Evolutionary conservation across 2,797 vertebrate species (phyloP), one percentile per base, ranked within the genome.

Genomic region (Enteromius fasciolatus): DNA sequence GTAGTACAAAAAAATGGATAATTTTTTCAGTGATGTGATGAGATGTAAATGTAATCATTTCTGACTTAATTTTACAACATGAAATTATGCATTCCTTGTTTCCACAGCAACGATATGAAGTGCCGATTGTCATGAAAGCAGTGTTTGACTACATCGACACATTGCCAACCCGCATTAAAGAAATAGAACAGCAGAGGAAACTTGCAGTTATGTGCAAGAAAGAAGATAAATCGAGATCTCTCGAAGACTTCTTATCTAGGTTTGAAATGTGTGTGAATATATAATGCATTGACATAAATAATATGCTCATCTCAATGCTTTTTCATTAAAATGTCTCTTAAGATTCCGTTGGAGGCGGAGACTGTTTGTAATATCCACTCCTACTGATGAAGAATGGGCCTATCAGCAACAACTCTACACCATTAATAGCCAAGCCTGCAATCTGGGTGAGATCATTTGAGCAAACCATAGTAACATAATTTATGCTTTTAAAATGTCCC

Each of bases 341-440:
- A 97, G 96, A 89, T 97, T 97, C 90, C 95, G 96, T 79, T 97
- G 96, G 96, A 95, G 96, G 85, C 92, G 96, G 68, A 89, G 96
- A 77, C 88, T 97, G 73, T 93, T 97, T 63, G 91, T 97, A 80
- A 97, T 97, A 87, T 97, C 96, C 68, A 91, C 95, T 84, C 94
- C 96, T 46, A 94, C 90, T 52, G 95, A 96, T 83, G 96, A 97
- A 87, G 96, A 97, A 17, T 96, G 96, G 96, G 94, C 95, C 86
- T 97, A 96, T 90, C 96, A 96, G 83, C 96, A 96, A 87, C 96
- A 97, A 91, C 94, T 97, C 73, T 92, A 95, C 77, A 94, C 94
- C 84, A 93, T 97, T 84, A 95, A 86, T 77, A 95, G 94, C 83
- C 96, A 97, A 91, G 95, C 95, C 75, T 97, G 96, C 89, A 95